Evolutionary conservation across 2,888 invertebrate genomes (phyloP).

Genomic region (Pyrochroa serraticornis): DNA sequence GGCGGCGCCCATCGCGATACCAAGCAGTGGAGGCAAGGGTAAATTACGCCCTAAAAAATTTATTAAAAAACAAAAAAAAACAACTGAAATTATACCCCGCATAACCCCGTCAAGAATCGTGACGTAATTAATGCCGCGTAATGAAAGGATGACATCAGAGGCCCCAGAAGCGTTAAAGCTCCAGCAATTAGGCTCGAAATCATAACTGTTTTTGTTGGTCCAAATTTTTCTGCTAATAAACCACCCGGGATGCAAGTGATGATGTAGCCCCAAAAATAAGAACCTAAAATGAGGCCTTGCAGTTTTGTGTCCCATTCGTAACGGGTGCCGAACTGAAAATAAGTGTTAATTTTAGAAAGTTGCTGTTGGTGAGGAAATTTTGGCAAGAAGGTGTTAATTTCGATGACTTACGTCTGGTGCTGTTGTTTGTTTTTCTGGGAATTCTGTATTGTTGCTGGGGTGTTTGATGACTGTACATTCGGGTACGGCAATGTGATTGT

Average conservation of each 20-base stretch:
- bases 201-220: conserved; percentile 66
- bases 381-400: neutral
- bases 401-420: conserved; percentile 33
- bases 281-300: conserved; percentile 69
- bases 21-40: conserved; percentile 52
- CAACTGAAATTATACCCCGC: conserved; percentile 59
- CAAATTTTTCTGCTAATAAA: conserved; percentile 69
- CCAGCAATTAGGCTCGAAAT: conserved; percentile 61
- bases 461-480: conserved; percentile 31
- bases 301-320: conserved; percentile 66
- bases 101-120: conserved; percentile 67
- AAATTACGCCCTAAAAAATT: conserved; percentile 51
- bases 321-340: conserved; percentile 58
- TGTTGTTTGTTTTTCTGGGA: conserved; percentile 1
- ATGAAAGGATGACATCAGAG: conserved; percentile 64
- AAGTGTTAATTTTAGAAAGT: neutral
- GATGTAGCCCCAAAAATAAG: conserved; percentile 75
- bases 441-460: neutral
- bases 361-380: neutral
- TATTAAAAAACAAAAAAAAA: neutral
- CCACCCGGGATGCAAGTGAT: conserved; percentile 70
- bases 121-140: conserved; percentile 63
- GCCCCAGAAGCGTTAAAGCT: conserved; percentile 65
- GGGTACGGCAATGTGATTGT: conserved; percentile 25
- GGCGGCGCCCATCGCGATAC: conserved; percentile 60